phyloP scores from a whole-genome alignment of 2,113 vertebrate species.

The Lasiurus cinereus region DNA sequence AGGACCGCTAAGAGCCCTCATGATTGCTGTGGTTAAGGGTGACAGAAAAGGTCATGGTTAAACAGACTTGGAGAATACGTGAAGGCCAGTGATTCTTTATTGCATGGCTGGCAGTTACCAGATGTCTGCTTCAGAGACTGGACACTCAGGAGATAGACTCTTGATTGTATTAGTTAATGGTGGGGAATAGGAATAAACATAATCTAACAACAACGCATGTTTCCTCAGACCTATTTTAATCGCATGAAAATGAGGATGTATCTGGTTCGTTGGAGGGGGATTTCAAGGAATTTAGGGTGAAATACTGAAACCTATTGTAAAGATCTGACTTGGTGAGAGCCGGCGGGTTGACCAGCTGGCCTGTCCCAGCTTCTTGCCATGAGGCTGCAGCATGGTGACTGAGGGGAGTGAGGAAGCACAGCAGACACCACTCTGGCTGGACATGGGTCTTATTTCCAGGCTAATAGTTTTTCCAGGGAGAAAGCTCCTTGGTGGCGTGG shows the following conservation, averaged over 20 bases:
- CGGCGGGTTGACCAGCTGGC: not conserved
- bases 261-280: not conserved
- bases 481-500: not conserved
- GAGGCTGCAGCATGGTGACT: not conserved
- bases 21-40: not conserved
- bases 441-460: not conserved
- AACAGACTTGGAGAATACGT: not conserved
- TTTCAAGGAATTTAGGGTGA: not conserved
- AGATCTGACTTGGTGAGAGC: not conserved
- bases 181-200: not conserved
- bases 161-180: too few relatives aligned
- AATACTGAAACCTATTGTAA: not conserved
- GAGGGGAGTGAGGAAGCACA: not conserved
- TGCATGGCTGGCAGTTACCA: not conserved
- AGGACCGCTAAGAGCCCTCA: not conserved
- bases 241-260: not conserved
- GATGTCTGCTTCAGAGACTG: not conserved
- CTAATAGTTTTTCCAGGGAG: conserved; percentile 49
- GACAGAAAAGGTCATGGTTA: not conserved
- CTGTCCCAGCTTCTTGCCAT: not conserved
- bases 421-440: not conserved
- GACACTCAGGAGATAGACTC: not conserved
- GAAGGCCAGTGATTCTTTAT: not conserved
- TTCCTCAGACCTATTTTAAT: not conserved
- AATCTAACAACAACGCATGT: not conserved